phyloP scores from a whole-genome alignment of 2,888 invertebrate species.

The Yponomeuta evonymella region DNA sequence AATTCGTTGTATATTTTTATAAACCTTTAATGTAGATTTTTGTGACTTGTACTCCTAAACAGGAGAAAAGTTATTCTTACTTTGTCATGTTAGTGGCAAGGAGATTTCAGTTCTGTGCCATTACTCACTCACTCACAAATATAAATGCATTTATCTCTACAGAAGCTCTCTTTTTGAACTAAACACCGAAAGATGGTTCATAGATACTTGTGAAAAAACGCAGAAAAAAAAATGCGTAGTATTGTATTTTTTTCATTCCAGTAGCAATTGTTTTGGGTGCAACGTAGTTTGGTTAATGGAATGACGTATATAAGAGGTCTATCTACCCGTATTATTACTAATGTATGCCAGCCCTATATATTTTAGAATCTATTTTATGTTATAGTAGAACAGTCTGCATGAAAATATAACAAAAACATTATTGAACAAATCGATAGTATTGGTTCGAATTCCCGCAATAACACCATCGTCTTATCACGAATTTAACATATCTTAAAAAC shows the following conservation, averaged over 20 bases:
- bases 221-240: too few relatives aligned
- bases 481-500: constrained; percentile 59
- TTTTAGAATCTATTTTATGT: background rate
- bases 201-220: constrained; percentile 1
- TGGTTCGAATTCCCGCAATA: constrained; percentile 48
- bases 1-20: constrained; percentile 31
- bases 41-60: background rate
- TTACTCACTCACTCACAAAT: background rate
- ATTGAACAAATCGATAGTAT: constrained; percentile 35
- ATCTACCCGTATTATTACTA: background rate
- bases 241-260: background rate
- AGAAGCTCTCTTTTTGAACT: constrained; percentile 11
- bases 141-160: constrained; percentile 12
- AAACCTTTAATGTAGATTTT: constrained; percentile 14
- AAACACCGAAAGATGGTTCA: background rate
- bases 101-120: constrained; percentile 15
- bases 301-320: background rate
- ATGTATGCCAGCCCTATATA: background rate
- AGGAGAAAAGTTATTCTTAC: background rate
- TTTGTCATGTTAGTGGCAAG: constrained; percentile 6
- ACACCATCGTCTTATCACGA: constrained; percentile 58
- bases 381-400: constrained; percentile 31
- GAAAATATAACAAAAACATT: constrained; percentile 34
- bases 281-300: background rate
- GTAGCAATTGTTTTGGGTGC: background rate